phyloP scores from a whole-genome alignment of 1,140 invertebrate genomes.

The Wasmannia auropunctata region DNA sequence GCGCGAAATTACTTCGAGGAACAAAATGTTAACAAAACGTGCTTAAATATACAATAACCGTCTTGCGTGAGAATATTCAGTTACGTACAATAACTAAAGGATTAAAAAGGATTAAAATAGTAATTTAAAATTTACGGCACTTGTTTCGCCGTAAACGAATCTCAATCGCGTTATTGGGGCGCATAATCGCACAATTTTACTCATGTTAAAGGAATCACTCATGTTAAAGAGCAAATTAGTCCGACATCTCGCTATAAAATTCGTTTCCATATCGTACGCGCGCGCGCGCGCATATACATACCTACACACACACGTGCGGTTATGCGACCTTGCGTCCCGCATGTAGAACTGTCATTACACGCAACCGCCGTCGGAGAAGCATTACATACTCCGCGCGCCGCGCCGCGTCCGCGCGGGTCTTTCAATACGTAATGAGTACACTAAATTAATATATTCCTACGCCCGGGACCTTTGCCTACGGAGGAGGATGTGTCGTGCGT shows the following conservation, averaged over 20 bases:
- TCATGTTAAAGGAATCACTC: background rate
- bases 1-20: background rate
- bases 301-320: background rate
- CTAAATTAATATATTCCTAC: conserved; percentile 79
- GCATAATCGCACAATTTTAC: background rate
- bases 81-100: background rate
- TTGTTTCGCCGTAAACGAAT: background rate
- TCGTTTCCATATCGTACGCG: conserved; percentile 19
- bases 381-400: conserved; percentile 59
- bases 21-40: background rate
- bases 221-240: background rate
- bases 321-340: conserved; percentile 70
- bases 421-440: conserved; percentile 77
- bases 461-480: conserved; percentile 66
- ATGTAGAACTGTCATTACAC: conserved; percentile 72
- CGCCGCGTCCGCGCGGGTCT: conserved; percentile 61
- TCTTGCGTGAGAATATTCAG: background rate
- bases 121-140: background rate
- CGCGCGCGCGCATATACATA: too few relatives aligned
- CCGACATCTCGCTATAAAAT: conserved; percentile 17
- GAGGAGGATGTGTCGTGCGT: conserved; percentile 70
- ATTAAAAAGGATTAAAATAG: background rate
- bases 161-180: background rate
- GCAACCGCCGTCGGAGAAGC: conserved; percentile 64
- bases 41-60: background rate